Evolutionary conservation across 2,888 invertebrate species (phyloP).

Genomic region (Acholoe squamosa): DNA sequence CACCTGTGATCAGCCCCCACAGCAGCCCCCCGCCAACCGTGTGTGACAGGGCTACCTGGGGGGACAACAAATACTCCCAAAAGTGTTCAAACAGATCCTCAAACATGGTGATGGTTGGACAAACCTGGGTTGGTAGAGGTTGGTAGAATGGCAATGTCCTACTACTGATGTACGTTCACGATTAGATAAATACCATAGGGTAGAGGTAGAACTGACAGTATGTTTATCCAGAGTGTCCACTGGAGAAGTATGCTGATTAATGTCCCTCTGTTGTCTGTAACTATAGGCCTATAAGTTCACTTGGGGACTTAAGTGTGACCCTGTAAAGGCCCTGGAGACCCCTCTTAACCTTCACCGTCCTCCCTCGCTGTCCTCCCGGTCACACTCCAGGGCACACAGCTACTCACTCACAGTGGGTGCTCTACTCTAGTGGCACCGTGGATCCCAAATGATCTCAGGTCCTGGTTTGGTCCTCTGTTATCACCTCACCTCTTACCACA

Average conservation of each 20-base stretch:
- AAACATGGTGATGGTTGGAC: neutral
- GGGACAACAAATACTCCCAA: neutral
- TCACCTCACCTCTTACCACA: neutral
- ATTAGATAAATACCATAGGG: neutral
- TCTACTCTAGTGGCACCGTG: too few species aligned
- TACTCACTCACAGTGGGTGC: too few species aligned
- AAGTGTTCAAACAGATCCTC: neutral
- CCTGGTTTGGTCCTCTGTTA: neutral
- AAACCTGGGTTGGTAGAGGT: too few species aligned
- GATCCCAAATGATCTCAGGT: neutral
- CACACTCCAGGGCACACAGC: neutral
- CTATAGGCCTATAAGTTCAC: neutral
- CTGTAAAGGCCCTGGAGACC: neutral
- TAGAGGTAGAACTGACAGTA: neutral
- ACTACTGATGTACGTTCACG: neutral
- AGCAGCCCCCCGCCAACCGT: constrained; percentile 38
- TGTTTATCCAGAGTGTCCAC: neutral
- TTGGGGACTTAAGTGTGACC: neutral
- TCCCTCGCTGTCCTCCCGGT: neutral
- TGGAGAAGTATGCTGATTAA: neutral
- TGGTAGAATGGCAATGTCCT: neutral
- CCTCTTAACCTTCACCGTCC: neutral
- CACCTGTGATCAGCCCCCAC: neutral
- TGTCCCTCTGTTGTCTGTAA: neutral
- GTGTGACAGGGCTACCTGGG: constrained; percentile 8